These are phyloP conservation scores for Synergus laeviventris DNA, from an alignment of 2,888 invertebrate species.

Conservation along the genomic window DNA sequence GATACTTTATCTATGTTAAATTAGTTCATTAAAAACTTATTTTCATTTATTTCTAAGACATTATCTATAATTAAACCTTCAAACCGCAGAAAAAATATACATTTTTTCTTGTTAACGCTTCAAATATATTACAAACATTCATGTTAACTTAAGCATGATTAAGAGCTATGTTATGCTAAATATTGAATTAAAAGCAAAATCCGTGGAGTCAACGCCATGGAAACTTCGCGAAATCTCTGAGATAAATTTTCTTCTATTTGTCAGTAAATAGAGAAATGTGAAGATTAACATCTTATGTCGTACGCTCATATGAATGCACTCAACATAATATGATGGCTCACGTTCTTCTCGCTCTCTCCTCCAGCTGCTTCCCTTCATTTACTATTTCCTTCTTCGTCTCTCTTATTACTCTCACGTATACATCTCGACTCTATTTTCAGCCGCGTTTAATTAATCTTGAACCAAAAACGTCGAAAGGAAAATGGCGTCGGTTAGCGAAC, in stretches of 20 bases:
- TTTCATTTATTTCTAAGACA: no score
- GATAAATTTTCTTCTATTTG: not conserved
- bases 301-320: slow-evolving; percentile 50
- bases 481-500: slow-evolving; percentile 57
- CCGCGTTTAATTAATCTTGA: slow-evolving; percentile 72
- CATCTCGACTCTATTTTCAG: slow-evolving; percentile 68
- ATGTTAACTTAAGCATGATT: no score
- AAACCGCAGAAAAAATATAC: no score
- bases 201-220: not conserved
- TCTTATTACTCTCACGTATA: slow-evolving; percentile 40
- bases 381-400: slow-evolving; percentile 2
- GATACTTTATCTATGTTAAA: no score
- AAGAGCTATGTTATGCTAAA: no score
- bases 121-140: no score
- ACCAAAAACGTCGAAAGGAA: slow-evolving; percentile 68
- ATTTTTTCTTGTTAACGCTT: no score
- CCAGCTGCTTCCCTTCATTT: not conserved
- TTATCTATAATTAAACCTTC: no score
- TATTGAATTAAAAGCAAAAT: not conserved
- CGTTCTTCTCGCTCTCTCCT: slow-evolving; percentile 37
- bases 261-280: slow-evolving; percentile 9
- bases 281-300: slow-evolving; percentile 62
- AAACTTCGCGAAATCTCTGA: not conserved
- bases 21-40: no score
- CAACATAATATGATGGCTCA: slow-evolving; percentile 49